phyloP scores from a whole-genome alignment of 2,888 invertebrate genomes.

The Mechanitis mazaeus region DNA sequence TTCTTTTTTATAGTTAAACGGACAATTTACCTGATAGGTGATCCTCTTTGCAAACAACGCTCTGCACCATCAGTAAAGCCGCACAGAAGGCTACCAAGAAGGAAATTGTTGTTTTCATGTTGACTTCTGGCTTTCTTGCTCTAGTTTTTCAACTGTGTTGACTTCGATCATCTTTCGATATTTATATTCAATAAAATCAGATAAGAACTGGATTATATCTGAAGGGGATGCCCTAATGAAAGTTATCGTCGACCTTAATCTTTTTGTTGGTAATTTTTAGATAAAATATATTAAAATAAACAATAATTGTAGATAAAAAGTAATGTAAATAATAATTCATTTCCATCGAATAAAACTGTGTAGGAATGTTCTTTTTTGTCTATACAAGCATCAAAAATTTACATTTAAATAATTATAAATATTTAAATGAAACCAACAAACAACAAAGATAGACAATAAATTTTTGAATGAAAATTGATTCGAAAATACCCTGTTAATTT shows the following conservation, averaged over 20 bases:
- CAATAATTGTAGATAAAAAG: no score
- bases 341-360: no score
- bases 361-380: no score
- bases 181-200: slow-evolving; percentile 1
- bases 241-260: background rate
- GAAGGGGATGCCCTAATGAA: slow-evolving; percentile 1
- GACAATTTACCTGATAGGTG: background rate
- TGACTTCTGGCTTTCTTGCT: background rate
- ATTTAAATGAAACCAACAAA: no score
- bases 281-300: background rate
- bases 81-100: slow-evolving; percentile 4
- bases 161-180: background rate
- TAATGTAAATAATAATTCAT: no score
- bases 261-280: background rate
- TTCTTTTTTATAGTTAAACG: no score
- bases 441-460: no score
- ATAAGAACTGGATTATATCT: background rate
- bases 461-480: no score
- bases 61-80: background rate
- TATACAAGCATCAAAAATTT: no score
- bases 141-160: background rate
- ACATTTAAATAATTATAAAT: no score
- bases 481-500: no score
- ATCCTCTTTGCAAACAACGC: background rate
- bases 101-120: slow-evolving; percentile 7